Base-by-base conservation (phyloP, 1,140 invertebrate species). In the Dendrolimus punctatus region DNA sequence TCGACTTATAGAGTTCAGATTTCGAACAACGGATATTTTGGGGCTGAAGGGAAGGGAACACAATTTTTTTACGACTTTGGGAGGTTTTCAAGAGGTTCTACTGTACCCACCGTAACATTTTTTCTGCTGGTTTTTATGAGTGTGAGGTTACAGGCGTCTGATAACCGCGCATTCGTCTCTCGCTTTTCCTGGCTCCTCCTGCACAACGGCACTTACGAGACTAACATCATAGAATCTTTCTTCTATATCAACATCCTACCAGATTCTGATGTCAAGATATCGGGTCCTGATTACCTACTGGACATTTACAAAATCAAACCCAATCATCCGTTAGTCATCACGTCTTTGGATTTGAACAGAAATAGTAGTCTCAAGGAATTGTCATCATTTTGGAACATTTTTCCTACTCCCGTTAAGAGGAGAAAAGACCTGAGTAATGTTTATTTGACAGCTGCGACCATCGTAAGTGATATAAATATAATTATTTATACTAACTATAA, bases 121-220 rank as follows among this genome's bases (percentile, higher is more conserved):
- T 23, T 42, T 45, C 10, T 37, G 23, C 9, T 0, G 6, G 5
- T 0, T 5, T 5, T 23, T 8, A 45, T 40, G 4, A 7, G 4
- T 42, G 10, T 38, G 1, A 51, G 4, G 37, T 6, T 48, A 6
- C 46, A 84, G 80, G 76, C 77, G 5, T 84, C 80, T 6, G 4
- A 40, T 8, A 63, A 53, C 7, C 71, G 79, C 5, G 76, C 73
- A 0, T 80, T 84, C 50, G 76, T 79, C 48, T 64, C 66, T 5
- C 76, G 77, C 0, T 62, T 80, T 52, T 64, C 77, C 6, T 84
- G 80, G 80, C 58, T 82, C 0, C 55, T 84, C 5, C 47, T 80
- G 0, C 57, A 61, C 36, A 60, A 72, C 43, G 51, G 58, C 2
- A 39, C 57, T 6, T 66, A 50, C 39, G 69, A 79, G 37, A 36